phyloP scores from a whole-genome alignment of 1,140 invertebrate genomes.

The Choristoneura fumiferana region DNA sequence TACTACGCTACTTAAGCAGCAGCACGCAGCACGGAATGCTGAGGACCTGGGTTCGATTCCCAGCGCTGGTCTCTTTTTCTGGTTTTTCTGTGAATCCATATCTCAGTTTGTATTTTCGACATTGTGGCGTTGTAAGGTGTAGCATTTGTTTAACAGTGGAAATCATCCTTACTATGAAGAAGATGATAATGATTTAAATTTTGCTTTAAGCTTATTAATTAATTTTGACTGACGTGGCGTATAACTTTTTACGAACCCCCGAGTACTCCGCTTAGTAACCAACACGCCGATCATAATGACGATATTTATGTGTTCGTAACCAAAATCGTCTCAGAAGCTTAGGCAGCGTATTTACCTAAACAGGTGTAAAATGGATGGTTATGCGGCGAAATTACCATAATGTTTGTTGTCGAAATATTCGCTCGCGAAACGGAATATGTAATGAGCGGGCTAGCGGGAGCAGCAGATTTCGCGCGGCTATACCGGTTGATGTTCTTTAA shows the following conservation, averaged over 20 bases:
- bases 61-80: too few species aligned
- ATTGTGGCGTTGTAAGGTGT: too few species aligned
- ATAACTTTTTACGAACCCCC: background rate
- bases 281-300: constrained; percentile 27
- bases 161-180: too few species aligned
- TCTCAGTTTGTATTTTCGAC: too few species aligned
- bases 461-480: constrained; percentile 45
- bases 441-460: constrained; percentile 44
- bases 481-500: constrained; percentile 40
- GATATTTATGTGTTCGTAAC: constrained; percentile 30
- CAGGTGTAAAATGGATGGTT: constrained; percentile 68
- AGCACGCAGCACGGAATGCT: too few species aligned
- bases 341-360: constrained; percentile 59
- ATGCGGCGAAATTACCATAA: constrained; percentile 65
- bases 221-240: too few species aligned
- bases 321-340: constrained; percentile 51
- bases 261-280: constrained; percentile 15
- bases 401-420: constrained; percentile 68
- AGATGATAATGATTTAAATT: too few species aligned
- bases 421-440: constrained; percentile 56
- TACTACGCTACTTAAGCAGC: too few species aligned
- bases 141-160: too few species aligned
- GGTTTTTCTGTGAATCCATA: too few species aligned
- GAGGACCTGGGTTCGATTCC: too few species aligned
- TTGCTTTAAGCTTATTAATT: too few species aligned